Percentiles rank a stretch among this genome's conserved stretches.
phyloP scores from a whole-genome alignment of 2,888 invertebrate species.

The Lepeophtheirus nordmannii region DNA sequence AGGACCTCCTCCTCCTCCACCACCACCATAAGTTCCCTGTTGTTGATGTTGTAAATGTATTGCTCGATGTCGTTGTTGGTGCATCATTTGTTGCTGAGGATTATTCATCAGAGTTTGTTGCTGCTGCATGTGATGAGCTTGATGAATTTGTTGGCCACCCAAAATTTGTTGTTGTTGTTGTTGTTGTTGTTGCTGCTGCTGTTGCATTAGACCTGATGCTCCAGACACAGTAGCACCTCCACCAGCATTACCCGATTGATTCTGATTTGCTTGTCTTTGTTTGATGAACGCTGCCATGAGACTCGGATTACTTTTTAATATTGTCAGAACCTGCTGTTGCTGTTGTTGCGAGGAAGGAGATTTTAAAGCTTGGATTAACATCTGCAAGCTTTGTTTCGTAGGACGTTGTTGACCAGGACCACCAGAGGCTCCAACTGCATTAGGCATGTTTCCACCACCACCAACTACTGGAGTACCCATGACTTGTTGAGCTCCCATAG shows the following conservation, averaged over 20 bases:
- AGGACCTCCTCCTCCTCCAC: constrained; percentile 28
- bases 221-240: constrained; percentile 7
- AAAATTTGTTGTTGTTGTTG: constrained; percentile 28
- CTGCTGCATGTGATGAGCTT: constrained; percentile 30
- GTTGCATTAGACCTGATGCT: constrained; percentile 27
- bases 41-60: constrained; percentile 30
- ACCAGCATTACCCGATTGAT: constrained; percentile 32
- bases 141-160: constrained; percentile 27
- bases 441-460: constrained; percentile 27
- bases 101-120: constrained; percentile 29
- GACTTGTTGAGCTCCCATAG: constrained; percentile 27
- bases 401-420: constrained; percentile 29
- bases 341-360: constrained; percentile 80
- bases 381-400: constrained; percentile 33
- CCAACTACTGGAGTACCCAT: constrained; percentile 25
- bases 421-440: constrained; percentile 31
- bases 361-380: constrained; percentile 41
- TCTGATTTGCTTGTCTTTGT: constrained; percentile 50
- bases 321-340: constrained; percentile 70
- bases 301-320: constrained; percentile 81
- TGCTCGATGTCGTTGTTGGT: constrained; percentile 26
- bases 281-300: constrained; percentile 90
- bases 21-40: constrained; percentile 38
- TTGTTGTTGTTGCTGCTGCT: constrained; percentile 27
- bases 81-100: constrained; percentile 28